Base-by-base conservation (phyloP, 2,888 invertebrate genomes). In the Acrobasis suavella region DNA sequence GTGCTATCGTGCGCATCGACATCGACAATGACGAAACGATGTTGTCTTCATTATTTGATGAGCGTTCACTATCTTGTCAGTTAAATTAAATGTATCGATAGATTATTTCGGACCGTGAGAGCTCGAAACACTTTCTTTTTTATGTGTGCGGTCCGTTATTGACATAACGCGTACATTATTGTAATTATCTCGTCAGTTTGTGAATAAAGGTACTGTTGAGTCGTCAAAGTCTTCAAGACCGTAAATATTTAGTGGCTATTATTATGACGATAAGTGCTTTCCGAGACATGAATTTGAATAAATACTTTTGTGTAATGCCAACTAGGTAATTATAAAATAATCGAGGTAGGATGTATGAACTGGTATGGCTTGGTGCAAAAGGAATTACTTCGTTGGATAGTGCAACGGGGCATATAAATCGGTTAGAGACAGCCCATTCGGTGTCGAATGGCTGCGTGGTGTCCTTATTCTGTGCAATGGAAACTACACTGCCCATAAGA, bases 1-100 rank as follows among this genome's bases (percentile, higher is more conserved):
- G 91, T 91, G 91, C 85, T 92, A 92, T 92, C 92, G 91, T 91
- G 91, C 78, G 81, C 89, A 92, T 91, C 92, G 89, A 92, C 89
- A 92, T 91, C 92, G 89, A 92, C 92, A 92, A 91, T 91, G 92
- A 92, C 91, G 92, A 92, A 92, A 92, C 92, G 91, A 89, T 86
- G 89, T 88, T 91, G 91, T 91, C 91, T 91, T 92, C 89, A 91
- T 91, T 91, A 91, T 90, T 89, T 91, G 91, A 91, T 89, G 91
- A 91, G 88, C 91, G 89, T 84, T 90, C 91, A 89, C 89, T 91
- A 89, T 89, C 89, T 89, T 91, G 92, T 91, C 92, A 91, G 91
- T 86, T 90, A 90, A 88, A 89, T 91, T 89, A 91, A 91, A 92
- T 90, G 90, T 90, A 91, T 91, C 91, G 91, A 91, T 91, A 91